Percentiles rank a stretch among this genome's conserved stretches.
These are phyloP conservation scores for Vidua chalybeata DNA, from an alignment of 2,113 vertebrate species.

Conservation along the genomic window DNA sequence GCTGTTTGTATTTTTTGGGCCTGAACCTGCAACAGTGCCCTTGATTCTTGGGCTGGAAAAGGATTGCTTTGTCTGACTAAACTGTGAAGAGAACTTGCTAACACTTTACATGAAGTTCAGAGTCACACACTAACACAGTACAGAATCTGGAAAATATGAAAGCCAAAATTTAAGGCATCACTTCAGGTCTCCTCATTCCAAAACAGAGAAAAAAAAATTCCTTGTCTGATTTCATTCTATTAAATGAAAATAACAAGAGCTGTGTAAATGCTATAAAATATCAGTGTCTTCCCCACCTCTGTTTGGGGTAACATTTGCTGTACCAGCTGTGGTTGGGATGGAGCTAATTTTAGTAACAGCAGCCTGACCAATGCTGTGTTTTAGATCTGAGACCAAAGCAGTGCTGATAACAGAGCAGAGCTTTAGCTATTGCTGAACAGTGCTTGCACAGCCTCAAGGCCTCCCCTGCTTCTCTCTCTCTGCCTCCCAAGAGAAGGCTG, in stretches of 20 bases:
- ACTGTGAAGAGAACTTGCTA: background rate
- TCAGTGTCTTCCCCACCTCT: accelerated
- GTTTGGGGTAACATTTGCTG: background rate
- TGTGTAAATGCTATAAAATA: background rate
- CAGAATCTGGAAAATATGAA: background rate
- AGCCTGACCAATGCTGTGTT: background rate
- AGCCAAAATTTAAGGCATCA: background rate
- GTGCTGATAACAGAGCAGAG: background rate
- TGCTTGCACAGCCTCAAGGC: no score
- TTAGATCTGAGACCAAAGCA: background rate
- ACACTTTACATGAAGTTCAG: background rate
- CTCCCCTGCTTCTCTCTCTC: background rate
- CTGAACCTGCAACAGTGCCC: background rate
- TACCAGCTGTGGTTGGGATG: background rate
- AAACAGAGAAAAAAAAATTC: background rate
- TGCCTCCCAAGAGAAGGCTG: background rate
- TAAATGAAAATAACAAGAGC: background rate
- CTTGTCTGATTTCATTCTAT: background rate
- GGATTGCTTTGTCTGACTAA: background rate
- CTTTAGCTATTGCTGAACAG: background rate
- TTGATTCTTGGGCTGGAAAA: background rate
- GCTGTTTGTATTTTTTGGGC: background rate
- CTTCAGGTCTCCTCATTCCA: background rate
- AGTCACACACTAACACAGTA: background rate
- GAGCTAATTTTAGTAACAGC: background rate